Conservation (phyloP, 2,797 vertebrate species). For the Sebastiscus albofasciatus region DNA sequence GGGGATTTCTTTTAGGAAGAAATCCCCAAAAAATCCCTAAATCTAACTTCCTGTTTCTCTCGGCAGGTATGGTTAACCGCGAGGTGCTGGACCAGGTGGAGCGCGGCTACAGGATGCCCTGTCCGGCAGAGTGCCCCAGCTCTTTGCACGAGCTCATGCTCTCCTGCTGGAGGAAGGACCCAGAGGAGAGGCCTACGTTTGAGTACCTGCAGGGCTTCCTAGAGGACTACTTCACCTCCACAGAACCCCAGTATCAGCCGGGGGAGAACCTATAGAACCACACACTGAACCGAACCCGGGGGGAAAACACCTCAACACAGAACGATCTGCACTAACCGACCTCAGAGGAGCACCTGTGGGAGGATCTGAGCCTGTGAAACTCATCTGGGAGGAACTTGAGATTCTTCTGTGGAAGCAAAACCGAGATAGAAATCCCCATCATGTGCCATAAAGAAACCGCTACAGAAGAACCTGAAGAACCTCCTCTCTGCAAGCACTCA, state of each 20-base stretch:
- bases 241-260: constrained; percentile 98
- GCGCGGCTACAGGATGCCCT: constrained; percentile 96
- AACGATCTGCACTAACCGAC: constrained; percentile 78
- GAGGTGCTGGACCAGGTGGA: constrained; percentile 98
- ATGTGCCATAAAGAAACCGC: constrained; percentile 46
- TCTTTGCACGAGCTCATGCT: constrained; percentile 97
- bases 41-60: neutral
- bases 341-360: constrained; percentile 69
- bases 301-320: constrained; percentile 41
- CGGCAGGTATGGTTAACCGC: constrained; percentile 94
- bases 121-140: constrained; percentile 92
- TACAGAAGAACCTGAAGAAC: constrained; percentile 46
- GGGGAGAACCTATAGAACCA: constrained; percentile 94
- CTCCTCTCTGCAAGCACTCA: constrained; percentile 43
- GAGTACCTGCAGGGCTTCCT: constrained; percentile 98
- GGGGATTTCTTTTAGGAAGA: neutral
- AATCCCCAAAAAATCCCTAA: neutral
- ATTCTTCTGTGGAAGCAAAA: constrained; percentile 55
- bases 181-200: constrained; percentile 95
- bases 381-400: constrained; percentile 55
- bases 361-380: constrained; percentile 70
- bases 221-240: constrained; percentile 99
- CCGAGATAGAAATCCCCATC: constrained; percentile 26
- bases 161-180: constrained; percentile 95
- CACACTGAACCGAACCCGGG: constrained; percentile 41